Conservation (phyloP, 2,888 invertebrate species). For the Ectemnius lituratus region DNA sequence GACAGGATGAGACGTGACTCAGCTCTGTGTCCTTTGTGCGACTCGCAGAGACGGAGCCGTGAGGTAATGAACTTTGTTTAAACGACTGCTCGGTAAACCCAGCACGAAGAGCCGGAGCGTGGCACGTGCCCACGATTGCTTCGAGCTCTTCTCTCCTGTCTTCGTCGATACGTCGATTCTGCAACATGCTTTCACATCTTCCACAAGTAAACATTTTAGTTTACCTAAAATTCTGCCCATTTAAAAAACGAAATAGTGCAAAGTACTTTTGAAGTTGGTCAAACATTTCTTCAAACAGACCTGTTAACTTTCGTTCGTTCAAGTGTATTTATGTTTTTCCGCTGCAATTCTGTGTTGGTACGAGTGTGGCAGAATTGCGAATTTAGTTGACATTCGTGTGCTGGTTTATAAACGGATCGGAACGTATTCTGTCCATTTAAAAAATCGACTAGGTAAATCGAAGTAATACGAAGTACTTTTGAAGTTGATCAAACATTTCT, state of each 20-base stretch:
- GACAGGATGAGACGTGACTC: slow-evolving; percentile 44
- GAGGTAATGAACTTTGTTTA: slow-evolving; percentile 68
- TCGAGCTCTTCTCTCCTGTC: slow-evolving; percentile 22
- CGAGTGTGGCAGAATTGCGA: too few species aligned
- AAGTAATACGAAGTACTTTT: too few species aligned
- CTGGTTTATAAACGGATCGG: slow-evolving; percentile 35
- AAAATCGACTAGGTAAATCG: too few species aligned
- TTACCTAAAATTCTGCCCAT: background rate
- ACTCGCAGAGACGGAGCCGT: slow-evolving; percentile 30
- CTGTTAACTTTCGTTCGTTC: too few species aligned
- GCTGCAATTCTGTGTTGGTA: background rate
- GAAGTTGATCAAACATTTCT: too few species aligned
- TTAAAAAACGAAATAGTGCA: too few species aligned
- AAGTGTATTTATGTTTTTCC: background rate
- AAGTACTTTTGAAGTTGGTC: too few species aligned
- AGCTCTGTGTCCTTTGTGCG: slow-evolving; percentile 44
- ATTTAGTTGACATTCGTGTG: background rate
- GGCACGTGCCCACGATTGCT: slow-evolving; percentile 57
- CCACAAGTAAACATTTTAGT: background rate
- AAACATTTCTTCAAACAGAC: too few species aligned
- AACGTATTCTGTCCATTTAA: background rate
- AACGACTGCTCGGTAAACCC: slow-evolving; percentile 59
- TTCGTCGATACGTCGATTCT: slow-evolving; percentile 21
- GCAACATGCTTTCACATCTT: slow-evolving; percentile 34
- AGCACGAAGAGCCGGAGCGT: slow-evolving; percentile 46